A percentile compares a stretch with the other conserved stretches of the same genome.
Evolutionary conservation across 1,140 invertebrate genomes (phyloP).

Genomic region (Leucophenga varia): DNA sequence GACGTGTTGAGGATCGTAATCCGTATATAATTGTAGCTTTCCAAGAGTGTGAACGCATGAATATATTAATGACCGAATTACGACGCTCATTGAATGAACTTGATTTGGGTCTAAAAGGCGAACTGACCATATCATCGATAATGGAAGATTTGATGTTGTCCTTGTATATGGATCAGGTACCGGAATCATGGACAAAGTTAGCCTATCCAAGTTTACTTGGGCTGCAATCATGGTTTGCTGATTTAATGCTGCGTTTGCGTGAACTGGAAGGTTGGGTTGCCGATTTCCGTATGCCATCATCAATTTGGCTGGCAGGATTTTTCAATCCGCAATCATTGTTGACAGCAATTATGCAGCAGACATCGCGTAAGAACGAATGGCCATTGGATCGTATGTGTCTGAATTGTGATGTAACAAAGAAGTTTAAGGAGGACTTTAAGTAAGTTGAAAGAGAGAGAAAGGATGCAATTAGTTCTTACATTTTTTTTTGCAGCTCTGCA

Average conservation of each 20-base stretch:
- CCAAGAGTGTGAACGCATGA: slow-evolving; percentile 96
- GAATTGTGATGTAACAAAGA: slow-evolving; percentile 93
- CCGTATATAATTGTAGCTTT: slow-evolving; percentile 91
- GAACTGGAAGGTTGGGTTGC: slow-evolving; percentile 78
- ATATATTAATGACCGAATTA: slow-evolving; percentile 79
- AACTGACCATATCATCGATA: slow-evolving; percentile 86
- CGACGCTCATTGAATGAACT: slow-evolving; percentile 80
- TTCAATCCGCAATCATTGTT: slow-evolving; percentile 97
- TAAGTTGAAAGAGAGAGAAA: slow-evolving; percentile 42
- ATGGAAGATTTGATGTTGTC: slow-evolving; percentile 87
- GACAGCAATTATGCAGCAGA: slow-evolving; percentile 96
- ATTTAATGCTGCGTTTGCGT: slow-evolving; percentile 75
- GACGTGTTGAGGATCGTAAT: slow-evolving; percentile 84
- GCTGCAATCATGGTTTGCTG: slow-evolving; percentile 84
- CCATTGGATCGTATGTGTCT: slow-evolving; percentile 94
- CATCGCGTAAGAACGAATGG: slow-evolving; percentile 92
- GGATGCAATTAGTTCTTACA: background rate
- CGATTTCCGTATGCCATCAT: slow-evolving; percentile 78
- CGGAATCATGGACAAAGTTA: slow-evolving; percentile 76
- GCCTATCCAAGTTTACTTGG: slow-evolving; percentile 89
- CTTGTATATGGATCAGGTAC: slow-evolving; percentile 85
- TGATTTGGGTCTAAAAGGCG: slow-evolving; percentile 87
- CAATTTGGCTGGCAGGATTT: slow-evolving; percentile 91
- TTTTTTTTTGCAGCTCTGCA: slow-evolving; percentile 61
- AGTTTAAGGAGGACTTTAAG: slow-evolving; percentile 81